phyloP scores from a whole-genome alignment of 2,888 invertebrate genomes.

The Lamellibrachia satsuma region DNA sequence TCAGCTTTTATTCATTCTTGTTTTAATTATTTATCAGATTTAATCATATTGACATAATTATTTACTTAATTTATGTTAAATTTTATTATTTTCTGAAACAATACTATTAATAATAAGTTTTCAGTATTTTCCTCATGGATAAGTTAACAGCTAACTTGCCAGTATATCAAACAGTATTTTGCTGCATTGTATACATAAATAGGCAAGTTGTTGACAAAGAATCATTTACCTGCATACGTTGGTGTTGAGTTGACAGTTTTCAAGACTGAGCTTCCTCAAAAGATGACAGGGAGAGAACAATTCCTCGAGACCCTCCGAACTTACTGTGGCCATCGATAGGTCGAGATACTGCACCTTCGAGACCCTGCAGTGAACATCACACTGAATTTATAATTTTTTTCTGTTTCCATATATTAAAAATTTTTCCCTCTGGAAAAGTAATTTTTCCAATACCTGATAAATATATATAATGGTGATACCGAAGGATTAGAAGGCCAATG shows the following conservation, averaged over 20 bases:
- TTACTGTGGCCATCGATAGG: slow-evolving; percentile 81
- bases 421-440: neutral
- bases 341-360: slow-evolving; percentile 81
- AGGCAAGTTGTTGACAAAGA: slow-evolving; percentile 24
- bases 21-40: neutral
- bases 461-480: neutral
- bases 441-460: neutral
- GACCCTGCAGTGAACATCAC: slow-evolving; percentile 43
- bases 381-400: neutral
- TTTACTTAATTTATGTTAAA: neutral
- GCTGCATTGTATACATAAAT: neutral
- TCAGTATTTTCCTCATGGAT: no score
- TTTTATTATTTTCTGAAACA: no score
- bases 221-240: slow-evolving; percentile 70
- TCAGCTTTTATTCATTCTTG: neutral
- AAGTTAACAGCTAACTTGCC: no score
- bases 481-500: neutral
- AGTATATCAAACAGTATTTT: no score
- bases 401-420: neutral
- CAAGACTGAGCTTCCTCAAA: slow-evolving; percentile 85
- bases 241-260: slow-evolving; percentile 77
- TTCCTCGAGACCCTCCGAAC: slow-evolving; percentile 62
- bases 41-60: neutral
- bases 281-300: slow-evolving; percentile 76
- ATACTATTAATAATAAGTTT: no score